Evolutionary conservation across 1,140 invertebrate genomes (phyloP), one percentile per base, ranked within the genome.

Genomic region (Cydia pomonella): DNA sequence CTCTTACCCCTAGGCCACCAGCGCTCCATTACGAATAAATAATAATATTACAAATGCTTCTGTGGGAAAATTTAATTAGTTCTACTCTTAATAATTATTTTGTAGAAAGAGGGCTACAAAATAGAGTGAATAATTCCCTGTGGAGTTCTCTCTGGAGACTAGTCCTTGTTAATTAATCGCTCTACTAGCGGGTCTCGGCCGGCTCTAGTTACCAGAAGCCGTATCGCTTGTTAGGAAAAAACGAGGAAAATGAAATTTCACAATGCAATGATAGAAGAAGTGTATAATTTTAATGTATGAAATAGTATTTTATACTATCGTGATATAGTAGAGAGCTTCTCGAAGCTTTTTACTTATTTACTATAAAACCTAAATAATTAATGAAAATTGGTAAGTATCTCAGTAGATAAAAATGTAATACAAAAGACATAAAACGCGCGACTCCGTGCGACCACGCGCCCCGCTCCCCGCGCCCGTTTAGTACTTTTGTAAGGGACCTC

Each of bases 11-110:
- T n/a, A n/a, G n/a, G n/a, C n/a, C n/a, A n/a, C n/a, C n/a, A n/a
- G n/a, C n/a, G n/a, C n/a, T n/a, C n/a, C n/a, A n/a, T n/a, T n/a
- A n/a, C n/a, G n/a, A n/a, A n/a, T n/a, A n/a, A n/a, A n/a, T n/a
- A n/a, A n/a, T n/a, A n/a, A n/a, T n/a, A n/a, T n/a, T n/a, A 29
- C 64, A 62, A 29, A 59, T 18, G 74, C 74, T 77, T 76, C 66
- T 63, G 77, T 59, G 74, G 66, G 38, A 76, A 77, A 77, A 78
- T 80, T 72, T 81, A 81, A 81, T 82, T 79, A 81, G 76, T 76
- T 77, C 78, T 73, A 79, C 76, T 81, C 74, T 76, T 83, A 78
- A 81, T 82, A 79, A 82, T 80, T 79, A 80, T 80, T 79, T 79
- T 76, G 75, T 72, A 79, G 76, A 82, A 76, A 77, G 79, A 76